phyloP scores from a whole-genome alignment of 2,797 vertebrate species.

The Triplophysa yarkandensis region DNA sequence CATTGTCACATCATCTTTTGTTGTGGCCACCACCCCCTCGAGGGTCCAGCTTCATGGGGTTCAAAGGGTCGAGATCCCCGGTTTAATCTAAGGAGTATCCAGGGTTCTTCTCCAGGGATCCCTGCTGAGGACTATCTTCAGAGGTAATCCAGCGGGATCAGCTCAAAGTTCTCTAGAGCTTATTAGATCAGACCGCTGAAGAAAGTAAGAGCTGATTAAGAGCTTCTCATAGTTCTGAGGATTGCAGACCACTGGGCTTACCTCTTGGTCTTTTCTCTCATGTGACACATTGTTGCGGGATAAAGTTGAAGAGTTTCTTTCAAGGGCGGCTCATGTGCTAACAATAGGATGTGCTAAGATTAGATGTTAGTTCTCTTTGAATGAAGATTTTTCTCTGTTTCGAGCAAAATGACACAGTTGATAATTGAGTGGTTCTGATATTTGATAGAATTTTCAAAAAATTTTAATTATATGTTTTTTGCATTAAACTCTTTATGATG shows the following conservation, averaged over 20 bases:
- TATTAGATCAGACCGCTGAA: slow-evolving; percentile 75
- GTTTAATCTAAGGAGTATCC: slow-evolving; percentile 63
- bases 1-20: slow-evolving; percentile 63
- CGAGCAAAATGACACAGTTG: slow-evolving; percentile 1
- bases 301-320: slow-evolving; percentile 68
- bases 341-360: slow-evolving; percentile 76
- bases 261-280: slow-evolving; percentile 65
- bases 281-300: slow-evolving; percentile 71
- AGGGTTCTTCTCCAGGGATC: slow-evolving; percentile 54
- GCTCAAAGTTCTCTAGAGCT: slow-evolving; percentile 54
- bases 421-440: not conserved
- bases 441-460: too few relatives aligned
- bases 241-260: slow-evolving; percentile 56
- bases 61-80: slow-evolving; percentile 61
- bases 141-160: slow-evolving; percentile 56
- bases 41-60: slow-evolving; percentile 49
- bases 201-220: slow-evolving; percentile 74
- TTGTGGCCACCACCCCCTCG: slow-evolving; percentile 61
- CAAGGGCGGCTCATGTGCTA: slow-evolving; percentile 59
- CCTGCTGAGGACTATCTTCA: slow-evolving; percentile 57
- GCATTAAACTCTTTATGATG: not conserved
- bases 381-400: slow-evolving; percentile 15
- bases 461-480: not conserved
- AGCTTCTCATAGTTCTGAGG: slow-evolving; percentile 74
- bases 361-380: slow-evolving; percentile 53